Evolutionary conservation across 1,140 invertebrate genomes (phyloP).

Genomic region (Pachyrhynchus sulphureomaculatus): DNA sequence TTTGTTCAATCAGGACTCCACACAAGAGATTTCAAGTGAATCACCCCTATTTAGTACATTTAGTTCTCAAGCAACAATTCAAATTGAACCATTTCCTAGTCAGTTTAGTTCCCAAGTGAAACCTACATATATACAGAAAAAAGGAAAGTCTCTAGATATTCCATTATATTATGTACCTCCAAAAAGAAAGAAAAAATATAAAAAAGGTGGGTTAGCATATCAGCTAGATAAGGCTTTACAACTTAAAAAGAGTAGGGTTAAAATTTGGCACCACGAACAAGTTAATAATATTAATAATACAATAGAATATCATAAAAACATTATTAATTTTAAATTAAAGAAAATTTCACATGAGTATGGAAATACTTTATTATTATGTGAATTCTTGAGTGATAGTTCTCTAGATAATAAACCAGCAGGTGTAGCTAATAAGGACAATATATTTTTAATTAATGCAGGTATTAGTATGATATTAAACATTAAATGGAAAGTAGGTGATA

Average conservation of each 20-base stretch:
- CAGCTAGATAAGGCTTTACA: constrained; percentile 33
- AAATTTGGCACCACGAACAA: constrained; percentile 35
- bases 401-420: neutral
- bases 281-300: constrained; percentile 9
- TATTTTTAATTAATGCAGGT: constrained; percentile 16
- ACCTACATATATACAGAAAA: neutral
- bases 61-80: neutral
- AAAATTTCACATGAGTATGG: constrained; percentile 19
- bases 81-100: constrained; percentile 24
- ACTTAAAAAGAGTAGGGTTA: constrained; percentile 13
- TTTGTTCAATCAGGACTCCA: neutral
- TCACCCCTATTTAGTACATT: neutral
- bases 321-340: constrained; percentile 7
- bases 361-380: constrained; percentile 15
- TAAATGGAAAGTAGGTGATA: neutral
- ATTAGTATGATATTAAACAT: constrained; percentile 3
- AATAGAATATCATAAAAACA: neutral
- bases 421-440: neutral
- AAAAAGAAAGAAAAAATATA: constrained; percentile 27
- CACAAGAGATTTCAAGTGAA: neutral
- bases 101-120: constrained; percentile 5
- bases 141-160: neutral
- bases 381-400: neutral
- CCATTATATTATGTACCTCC: constrained; percentile 3
- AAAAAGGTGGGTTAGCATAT: constrained; percentile 27